phyloP scores from a whole-genome alignment of 2,888 invertebrate species.

The Thalpophila matura region DNA sequence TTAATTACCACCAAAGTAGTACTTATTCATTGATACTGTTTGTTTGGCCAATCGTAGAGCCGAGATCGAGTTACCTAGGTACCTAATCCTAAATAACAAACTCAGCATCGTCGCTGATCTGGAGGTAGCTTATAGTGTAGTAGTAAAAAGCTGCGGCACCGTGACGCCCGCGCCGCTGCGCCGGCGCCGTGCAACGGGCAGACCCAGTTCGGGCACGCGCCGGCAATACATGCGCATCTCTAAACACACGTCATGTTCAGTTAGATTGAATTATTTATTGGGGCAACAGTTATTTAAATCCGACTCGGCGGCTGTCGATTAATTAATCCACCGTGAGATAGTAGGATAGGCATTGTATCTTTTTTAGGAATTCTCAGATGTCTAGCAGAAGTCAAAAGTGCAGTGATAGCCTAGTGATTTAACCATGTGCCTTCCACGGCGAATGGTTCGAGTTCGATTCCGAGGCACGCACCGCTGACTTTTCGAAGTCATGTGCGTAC shows the following conservation, averaged over 20 bases:
- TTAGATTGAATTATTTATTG: conserved; percentile 36
- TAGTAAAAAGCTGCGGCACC: conserved; percentile 58
- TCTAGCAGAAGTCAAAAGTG: no score
- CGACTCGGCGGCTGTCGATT: background rate
- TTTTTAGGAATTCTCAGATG: no score
- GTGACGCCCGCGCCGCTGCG: conserved; percentile 62
- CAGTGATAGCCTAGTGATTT: no score
- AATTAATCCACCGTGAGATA: no score
- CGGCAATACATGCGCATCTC: conserved; percentile 46
- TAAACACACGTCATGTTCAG: conserved; percentile 18
- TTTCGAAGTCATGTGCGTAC: no score
- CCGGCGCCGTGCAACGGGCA: conserved; percentile 70
- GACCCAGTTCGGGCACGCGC: conserved; percentile 72
- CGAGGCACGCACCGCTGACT: no score
- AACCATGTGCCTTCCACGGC: no score
- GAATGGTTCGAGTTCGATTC: no score
- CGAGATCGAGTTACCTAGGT: no score
- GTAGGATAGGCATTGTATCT: no score
- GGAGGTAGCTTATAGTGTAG: conserved; percentile 18
- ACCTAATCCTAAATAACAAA: no score
- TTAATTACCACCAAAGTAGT: background rate
- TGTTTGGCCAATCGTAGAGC: background rate
- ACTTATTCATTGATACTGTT: background rate
- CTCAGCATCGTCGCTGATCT: background rate
- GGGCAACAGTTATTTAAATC: conserved; percentile 10